These are phyloP conservation scores for Tortrix viridana DNA, from an alignment of 2,888 invertebrate genomes.

Conservation along the genomic window DNA sequence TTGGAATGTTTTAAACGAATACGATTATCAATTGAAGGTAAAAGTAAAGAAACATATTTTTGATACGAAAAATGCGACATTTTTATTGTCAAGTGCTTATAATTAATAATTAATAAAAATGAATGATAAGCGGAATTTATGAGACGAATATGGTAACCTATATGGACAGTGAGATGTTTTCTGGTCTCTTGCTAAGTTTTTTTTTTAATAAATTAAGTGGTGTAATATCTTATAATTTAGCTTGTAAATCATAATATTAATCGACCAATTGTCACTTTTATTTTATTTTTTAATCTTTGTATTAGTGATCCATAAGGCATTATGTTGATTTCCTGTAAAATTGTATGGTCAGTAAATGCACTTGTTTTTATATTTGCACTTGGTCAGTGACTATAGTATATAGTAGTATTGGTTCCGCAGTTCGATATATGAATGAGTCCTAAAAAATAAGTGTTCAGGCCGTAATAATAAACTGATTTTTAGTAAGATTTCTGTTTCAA, in stretches of 20 bases:
- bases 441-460: no score
- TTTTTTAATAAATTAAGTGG: conserved; percentile 27
- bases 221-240: conserved; percentile 12
- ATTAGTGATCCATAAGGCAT: conserved; percentile 31
- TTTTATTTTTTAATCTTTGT: conserved; percentile 5
- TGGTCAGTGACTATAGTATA: conserved; percentile 4
- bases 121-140: neutral
- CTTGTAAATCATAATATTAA: conserved; percentile 9
- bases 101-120: neutral
- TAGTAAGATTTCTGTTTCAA: no score
- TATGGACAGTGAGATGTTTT: conserved; percentile 36
- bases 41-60: conserved; percentile 18
- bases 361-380: conserved; percentile 48
- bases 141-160: conserved; percentile 12
- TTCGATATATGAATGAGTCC: no score
- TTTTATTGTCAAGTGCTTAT: conserved; percentile 19
- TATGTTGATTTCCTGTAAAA: conserved; percentile 39
- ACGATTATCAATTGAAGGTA: neutral
- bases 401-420: no score
- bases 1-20: no score
- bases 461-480: no score
- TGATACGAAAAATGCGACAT: conserved; percentile 23
- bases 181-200: conserved; percentile 44
- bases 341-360: conserved; percentile 5
- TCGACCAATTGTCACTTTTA: conserved; percentile 43